Base-by-base conservation (phyloP, 2,888 invertebrate species). In the Macrophya annulata region DNA sequence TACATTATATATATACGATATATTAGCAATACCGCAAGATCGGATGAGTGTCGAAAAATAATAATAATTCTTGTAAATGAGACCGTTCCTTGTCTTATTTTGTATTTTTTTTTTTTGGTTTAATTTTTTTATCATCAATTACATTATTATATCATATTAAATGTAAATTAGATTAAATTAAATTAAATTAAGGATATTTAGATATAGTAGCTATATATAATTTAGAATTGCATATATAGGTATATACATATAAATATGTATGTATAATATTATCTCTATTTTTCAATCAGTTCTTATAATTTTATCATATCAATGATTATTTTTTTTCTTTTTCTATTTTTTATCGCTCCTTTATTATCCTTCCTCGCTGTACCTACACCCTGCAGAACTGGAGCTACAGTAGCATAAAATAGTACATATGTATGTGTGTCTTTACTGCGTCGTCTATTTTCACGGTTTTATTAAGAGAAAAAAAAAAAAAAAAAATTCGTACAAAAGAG, bases 61-160 rank as follows among this genome's bases (percentile, higher is more conserved):
- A 72, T 72, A n/a, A 72, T 65, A 12, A 40, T 21, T 48, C 45
- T 76, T 48, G 45, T 76, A 76, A n/a, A 76, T 76, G 76, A 48
- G 43, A 45, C 76, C 76, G 76, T 25, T 76, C 48, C 48, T 25
- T 48, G 48, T 31, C 3, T 31, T 1, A 31, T 31, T 2, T 31
- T 31, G 3, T 31, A 31, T 31, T 31, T 31, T 31, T 31, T 31
- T 31, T 31, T 31, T 31, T 31, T 31, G n/a, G n/a, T n/a, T 31
- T 31, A 31, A 31, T 31, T 31, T 31, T 31, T 31, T 3, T 31
- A 31, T 17, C n/a, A 72, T 72, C n/a, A 72, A 72, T 43, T 72
- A 72, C 71, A 72, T 72, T 37, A 17, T n/a, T 72, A 40, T 43
- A 43, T 21, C n/a, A 43, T 4, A 37, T 17, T 37, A 40, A 72